Base-by-base conservation (phyloP, 2,888 invertebrate species). In the Hipparchia semele region DNA sequence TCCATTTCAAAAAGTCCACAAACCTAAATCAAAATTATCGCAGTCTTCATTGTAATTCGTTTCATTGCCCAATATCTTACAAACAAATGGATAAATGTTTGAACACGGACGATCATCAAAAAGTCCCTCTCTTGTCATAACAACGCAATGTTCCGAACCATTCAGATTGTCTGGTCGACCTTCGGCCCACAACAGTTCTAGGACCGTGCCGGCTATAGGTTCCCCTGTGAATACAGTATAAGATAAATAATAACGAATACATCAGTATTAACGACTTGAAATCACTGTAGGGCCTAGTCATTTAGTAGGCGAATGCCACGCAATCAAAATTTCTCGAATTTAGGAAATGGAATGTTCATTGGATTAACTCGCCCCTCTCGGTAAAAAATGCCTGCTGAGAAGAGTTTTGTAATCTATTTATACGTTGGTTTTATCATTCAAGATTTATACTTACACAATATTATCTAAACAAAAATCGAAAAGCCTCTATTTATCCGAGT, bases 81-180 rank as follows among this genome's bases (percentile, higher is more conserved):
- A 88, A 10, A 87, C 81, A 74, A 87, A 87, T 1, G 87, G 88
- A 76, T 84, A 82, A 39, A 84, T 82, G 6, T 82, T 80, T 9
- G 78, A 67, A 70, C 88, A 88, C 0, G 83, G 77, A 8, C 81
- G 80, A 76, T 87, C 87, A 60, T 87, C 87, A 45, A 88, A 80
- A 8, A 86, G 75, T 1, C 87, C 88, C 74, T 87, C 85, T 76
- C 87, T 82, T 3, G 84, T 86, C 86, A 88, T 88, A 13, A 87
- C 82, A 2, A 86, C 85, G 73, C 87, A 87, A 70, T 86, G 82
- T 73, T 87, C 86, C n/a, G 78, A 69, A 13, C 80, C 80, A 65
- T 84, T 82, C 6, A 75, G 51, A 72, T 83, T 85, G 70, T 87
- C 81, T 8, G 86, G 86, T 12, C 79, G 80, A 56, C 86, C 87